phyloP scores from a whole-genome alignment of 2,113 vertebrate species.

The Felis chaus region DNA sequence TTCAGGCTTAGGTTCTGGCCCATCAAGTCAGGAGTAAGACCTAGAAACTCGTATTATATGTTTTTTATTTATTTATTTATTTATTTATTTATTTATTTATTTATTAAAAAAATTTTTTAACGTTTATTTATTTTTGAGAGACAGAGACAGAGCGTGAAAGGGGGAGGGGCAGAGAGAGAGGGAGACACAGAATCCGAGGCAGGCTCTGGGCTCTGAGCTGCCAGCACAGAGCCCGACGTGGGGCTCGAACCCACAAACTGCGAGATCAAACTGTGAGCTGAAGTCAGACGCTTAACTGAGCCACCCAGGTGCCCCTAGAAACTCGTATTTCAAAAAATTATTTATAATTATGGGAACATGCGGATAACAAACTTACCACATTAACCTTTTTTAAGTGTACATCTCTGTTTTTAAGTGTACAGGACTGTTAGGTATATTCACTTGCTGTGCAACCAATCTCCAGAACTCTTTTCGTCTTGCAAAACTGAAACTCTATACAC shows the following conservation, averaged over 20 bases:
- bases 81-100: too few species aligned
- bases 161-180: too few species aligned
- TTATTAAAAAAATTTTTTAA: too few species aligned
- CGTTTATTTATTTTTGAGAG: too few species aligned
- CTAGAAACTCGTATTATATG: not conserved
- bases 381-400: not conserved
- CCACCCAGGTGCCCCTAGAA: not conserved
- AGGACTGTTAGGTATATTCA: not conserved
- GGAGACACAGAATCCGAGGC: too few species aligned
- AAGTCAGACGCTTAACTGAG: too few species aligned
- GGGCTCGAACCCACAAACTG: too few species aligned
- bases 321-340: not conserved
- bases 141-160: too few species aligned
- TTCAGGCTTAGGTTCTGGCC: not conserved
- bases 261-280: too few species aligned
- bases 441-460: not conserved
- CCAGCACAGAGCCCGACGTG: too few species aligned
- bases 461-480: not conserved
- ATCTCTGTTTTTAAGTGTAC: not conserved
- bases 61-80: too few species aligned
- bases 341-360: not conserved
- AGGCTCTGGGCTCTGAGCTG: too few species aligned
- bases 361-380: not conserved
- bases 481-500: not conserved
- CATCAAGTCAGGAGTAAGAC: not conserved